Evolutionary conservation across 2,797 vertebrate genomes (phyloP).

Genomic region (Coregonus ussuriensis): DNA sequence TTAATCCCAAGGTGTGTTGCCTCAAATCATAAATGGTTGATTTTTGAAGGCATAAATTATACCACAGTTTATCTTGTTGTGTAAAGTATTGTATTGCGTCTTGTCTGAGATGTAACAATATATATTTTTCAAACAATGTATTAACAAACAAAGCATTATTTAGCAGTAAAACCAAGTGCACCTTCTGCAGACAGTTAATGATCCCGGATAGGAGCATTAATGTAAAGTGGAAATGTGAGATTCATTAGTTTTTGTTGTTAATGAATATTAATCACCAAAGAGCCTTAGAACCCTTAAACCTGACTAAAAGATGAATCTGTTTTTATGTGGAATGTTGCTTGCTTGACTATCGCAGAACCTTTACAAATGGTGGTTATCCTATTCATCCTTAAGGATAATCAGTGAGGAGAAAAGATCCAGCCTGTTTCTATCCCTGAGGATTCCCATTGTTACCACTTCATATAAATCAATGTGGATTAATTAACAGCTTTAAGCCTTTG

Average conservation of each 20-base stretch:
- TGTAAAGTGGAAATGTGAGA: constrained; percentile 47
- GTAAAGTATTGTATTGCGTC: neutral
- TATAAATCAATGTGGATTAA: constrained; percentile 60
- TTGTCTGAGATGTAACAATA: neutral
- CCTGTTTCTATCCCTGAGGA: constrained; percentile 34
- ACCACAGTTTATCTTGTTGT: neutral
- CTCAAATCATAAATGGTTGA: neutral
- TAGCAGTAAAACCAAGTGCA: constrained; percentile 43
- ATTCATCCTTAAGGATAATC: constrained; percentile 33
- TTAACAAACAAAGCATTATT: neutral
- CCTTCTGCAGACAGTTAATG: neutral
- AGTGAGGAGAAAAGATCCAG: constrained; percentile 32
- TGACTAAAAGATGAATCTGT: constrained; percentile 58
- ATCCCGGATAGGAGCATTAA: constrained; percentile 55
- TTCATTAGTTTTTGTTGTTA: constrained; percentile 51
- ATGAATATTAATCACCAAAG: constrained; percentile 60
- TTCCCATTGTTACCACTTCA: constrained; percentile 59
- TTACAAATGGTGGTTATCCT: constrained; percentile 26
- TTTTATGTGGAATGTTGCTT: constrained; percentile 62
- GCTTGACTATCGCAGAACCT: constrained; percentile 24
- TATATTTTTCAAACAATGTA: no score
- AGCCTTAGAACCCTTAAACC: constrained; percentile 52
- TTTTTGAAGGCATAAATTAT: neutral
- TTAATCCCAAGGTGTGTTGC: no score
- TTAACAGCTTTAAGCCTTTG: neutral